phyloP scores from a whole-genome alignment of 1,140 invertebrate genomes.

The Aplysia californica region DNA sequence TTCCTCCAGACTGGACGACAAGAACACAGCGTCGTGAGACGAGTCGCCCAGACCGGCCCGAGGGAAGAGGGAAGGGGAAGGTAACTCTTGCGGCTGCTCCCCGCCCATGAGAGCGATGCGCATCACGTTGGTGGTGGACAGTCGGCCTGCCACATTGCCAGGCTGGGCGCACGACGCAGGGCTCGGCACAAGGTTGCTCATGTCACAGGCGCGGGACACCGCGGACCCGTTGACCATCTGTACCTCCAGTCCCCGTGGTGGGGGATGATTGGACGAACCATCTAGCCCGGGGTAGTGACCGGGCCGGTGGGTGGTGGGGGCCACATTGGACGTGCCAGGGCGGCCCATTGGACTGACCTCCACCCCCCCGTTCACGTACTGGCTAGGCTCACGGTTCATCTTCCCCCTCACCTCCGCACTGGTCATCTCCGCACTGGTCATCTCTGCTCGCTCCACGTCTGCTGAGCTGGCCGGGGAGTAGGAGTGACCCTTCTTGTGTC shows the following conservation, averaged over 20 bases:
- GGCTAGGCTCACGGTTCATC: neutral
- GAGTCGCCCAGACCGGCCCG: neutral
- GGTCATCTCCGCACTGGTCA: too few relatives aligned
- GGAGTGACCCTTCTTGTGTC: neutral
- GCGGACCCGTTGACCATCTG: slow-evolving; percentile 5
- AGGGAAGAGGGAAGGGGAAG: slow-evolving; percentile 12
- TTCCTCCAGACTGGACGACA: neutral
- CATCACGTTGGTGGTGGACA: slow-evolving; percentile 14
- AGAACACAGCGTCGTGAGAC: neutral
- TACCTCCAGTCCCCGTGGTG: too few relatives aligned
- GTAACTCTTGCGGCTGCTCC: neutral
- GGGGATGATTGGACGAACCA: too few relatives aligned
- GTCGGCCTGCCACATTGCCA: neutral
- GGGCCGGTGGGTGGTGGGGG: neutral
- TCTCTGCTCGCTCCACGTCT: neutral
- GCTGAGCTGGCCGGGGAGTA: neutral
- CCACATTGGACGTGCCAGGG: neutral
- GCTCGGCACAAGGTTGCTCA: neutral
- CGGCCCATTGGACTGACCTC: neutral
- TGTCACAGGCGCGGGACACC: slow-evolving; percentile 31
- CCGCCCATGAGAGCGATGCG: neutral
- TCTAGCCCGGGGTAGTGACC: too few relatives aligned
- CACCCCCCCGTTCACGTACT: neutral
- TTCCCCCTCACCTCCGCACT: neutral
- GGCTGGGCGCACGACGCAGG: neutral